A percentile compares a stretch with the other conserved stretches of the same genome.
Evolutionary conservation across 2,888 invertebrate genomes (phyloP).

Genomic region (Monopis laevigella): DNA sequence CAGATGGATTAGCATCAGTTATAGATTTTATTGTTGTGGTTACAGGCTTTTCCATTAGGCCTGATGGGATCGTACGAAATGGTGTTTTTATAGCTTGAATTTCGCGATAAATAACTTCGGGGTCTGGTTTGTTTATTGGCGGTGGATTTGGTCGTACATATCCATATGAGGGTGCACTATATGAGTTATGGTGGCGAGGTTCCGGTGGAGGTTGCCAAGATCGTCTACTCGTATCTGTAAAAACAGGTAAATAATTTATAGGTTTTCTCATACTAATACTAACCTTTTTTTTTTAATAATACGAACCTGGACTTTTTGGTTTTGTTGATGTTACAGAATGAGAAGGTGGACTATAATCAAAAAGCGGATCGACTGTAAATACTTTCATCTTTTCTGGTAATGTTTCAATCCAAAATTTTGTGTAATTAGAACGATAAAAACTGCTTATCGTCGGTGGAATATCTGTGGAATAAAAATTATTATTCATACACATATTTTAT

Average conservation of each 20-base stretch:
- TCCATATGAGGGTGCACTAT: conserved; percentile 36
- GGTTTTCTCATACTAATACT: no score
- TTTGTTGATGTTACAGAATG: conserved; percentile 24
- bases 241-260: conserved; percentile 9
- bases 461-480: conserved; percentile 56
- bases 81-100: conserved; percentile 51
- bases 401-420: conserved; percentile 86
- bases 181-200: conserved; percentile 27
- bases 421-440: conserved; percentile 80
- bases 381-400: conserved; percentile 77
- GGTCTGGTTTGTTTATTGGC: conserved; percentile 28
- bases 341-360: conserved; percentile 26
- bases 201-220: conserved; percentile 27
- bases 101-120: conserved; percentile 41
- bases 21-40: conserved; percentile 31
- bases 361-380: conserved; percentile 49
- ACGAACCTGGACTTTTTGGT: not conserved
- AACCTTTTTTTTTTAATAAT: no score
- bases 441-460: conserved; percentile 77
- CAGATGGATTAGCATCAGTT: conserved; percentile 30
- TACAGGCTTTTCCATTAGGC: conserved; percentile 37
- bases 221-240: conserved; percentile 20
- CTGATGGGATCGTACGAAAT: conserved; percentile 35
- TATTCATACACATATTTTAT: conserved; percentile 8
- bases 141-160: conserved; percentile 32